Percentiles rank a stretch among this genome's conserved stretches.
Evolutionary conservation across 92 coral and sea anemone species (phyloP).

Genomic region (Micromussa lordhowensis): DNA sequence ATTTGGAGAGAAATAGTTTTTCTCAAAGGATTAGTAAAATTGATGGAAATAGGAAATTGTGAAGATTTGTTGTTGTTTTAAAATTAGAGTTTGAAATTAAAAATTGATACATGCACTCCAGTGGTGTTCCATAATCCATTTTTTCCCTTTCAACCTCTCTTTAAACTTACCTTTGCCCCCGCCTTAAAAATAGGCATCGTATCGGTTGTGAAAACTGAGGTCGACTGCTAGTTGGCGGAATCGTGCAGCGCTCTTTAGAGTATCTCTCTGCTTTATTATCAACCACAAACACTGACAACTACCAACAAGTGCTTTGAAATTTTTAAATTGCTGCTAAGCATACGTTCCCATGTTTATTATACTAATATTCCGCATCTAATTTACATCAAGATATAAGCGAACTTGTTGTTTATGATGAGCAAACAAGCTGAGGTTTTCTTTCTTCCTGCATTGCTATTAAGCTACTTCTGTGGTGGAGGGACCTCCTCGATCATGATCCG

Average conservation of each 20-base stretch:
- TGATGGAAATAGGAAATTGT: no score
- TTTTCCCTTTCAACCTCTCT: no score
- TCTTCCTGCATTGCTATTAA: background rate
- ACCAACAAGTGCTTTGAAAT: background rate
- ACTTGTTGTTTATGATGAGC: background rate
- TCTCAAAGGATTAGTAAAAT: no score
- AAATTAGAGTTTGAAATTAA: no score
- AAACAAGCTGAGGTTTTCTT: background rate
- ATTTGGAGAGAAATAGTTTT: no score
- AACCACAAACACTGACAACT: background rate
- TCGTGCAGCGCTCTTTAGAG: background rate
- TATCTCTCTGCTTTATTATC: background rate
- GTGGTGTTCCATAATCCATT: no score
- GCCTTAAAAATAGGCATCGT: no score
- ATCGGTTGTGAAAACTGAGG: background rate
- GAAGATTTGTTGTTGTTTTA: no score
- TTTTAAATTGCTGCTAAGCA: background rate
- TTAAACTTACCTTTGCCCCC: no score
- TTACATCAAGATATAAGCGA: background rate
- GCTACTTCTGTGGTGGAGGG: conserved; percentile 38
- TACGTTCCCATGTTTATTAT: background rate
- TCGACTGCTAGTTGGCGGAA: background rate
- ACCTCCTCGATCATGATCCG: conserved; percentile 66
- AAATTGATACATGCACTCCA: no score
- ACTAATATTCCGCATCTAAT: background rate